Percentiles rank a stretch among this genome's conserved stretches.
Evolutionary conservation across 2,888 invertebrate genomes (phyloP).

Genomic region (Lymantria monacha): DNA sequence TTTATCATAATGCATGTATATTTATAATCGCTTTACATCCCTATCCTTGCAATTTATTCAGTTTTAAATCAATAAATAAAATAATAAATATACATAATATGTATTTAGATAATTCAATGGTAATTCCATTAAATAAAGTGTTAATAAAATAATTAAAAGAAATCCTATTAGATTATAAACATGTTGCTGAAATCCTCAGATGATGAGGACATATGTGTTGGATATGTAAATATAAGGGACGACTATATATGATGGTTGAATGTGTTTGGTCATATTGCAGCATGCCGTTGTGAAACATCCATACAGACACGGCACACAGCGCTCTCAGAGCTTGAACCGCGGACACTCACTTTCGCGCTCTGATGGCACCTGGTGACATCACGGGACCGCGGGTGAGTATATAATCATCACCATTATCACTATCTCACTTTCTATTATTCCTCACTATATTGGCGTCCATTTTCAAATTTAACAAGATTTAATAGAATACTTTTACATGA

Average conservation of each 20-base stretch:
- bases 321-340: slow-evolving; percentile 89
- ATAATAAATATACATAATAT: neutral
- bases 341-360: slow-evolving; percentile 86
- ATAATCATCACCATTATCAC: neutral
- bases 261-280: slow-evolving; percentile 65
- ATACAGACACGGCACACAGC: slow-evolving; percentile 83
- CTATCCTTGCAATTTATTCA: neutral
- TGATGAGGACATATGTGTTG: neutral
- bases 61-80: neutral
- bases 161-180: neutral
- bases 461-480: no score
- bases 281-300: slow-evolving; percentile 84
- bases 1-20: slow-evolving; percentile 37
- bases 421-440: neutral
- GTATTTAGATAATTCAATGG: neutral
- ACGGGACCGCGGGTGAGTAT: slow-evolving; percentile 85
- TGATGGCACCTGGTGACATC: slow-evolving; percentile 91
- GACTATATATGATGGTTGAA: neutral
- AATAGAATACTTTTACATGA: no score
- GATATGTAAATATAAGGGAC: neutral
- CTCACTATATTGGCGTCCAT: no score
- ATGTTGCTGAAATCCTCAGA: slow-evolving; percentile 1
- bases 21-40: slow-evolving; percentile 16
- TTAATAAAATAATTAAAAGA: neutral
- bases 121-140: neutral